Evolutionary conservation across 2,113 vertebrate genomes (phyloP), one percentile per base, ranked within the genome.

Genomic region (Dicrurus megarhynchus): DNA sequence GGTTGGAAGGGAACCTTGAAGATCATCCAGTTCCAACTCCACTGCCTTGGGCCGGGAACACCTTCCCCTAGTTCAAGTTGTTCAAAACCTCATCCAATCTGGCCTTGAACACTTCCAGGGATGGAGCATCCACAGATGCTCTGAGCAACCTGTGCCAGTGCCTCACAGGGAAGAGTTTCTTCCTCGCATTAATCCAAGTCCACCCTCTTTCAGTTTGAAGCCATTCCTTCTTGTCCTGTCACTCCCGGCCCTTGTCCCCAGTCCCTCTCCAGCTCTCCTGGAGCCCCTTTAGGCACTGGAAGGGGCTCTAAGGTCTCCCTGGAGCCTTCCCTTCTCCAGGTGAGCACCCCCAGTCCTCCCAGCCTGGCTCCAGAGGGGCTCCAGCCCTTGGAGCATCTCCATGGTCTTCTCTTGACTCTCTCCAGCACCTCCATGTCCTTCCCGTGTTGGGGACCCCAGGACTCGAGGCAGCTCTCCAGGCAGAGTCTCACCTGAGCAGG

Each of bases 401-500:
- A 0, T 21, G 30, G 46, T 20, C 20, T 41, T 30, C 53, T 35
- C 30, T 82, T 70, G 30, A 46, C 7, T n/a, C 2, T 13, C 13
- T 75, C 23, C 64, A 78, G 28, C 47, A 77, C 46, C 55, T 69
- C 39, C 46, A 47, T 0, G 1, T 35, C 46, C 39, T 26, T 27
- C n/a, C 47, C 16, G 11, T n/a, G 56, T 8, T 63, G 49, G 42
- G 22, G 15, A 30, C 33, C 42, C 20, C 44, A n/a, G 17, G 17
- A 37, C 32, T 68, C 33, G 35, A 9, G 30, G 67, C 50, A 42
- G 55, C 24, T 61, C 24, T 69, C 47, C 46, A 68, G 39, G 53
- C 7, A 3, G 7, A 37, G 44, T 52, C 60, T 75, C 46, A 52
- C 33, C 77, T 60, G 23, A 33, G 37, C 0, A 0, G 59, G 37